Percentiles rank a stretch among this genome's conserved stretches.
Evolutionary conservation across 2,888 invertebrate genomes (phyloP).

Genomic region (Xestoiulus laeticollis): DNA sequence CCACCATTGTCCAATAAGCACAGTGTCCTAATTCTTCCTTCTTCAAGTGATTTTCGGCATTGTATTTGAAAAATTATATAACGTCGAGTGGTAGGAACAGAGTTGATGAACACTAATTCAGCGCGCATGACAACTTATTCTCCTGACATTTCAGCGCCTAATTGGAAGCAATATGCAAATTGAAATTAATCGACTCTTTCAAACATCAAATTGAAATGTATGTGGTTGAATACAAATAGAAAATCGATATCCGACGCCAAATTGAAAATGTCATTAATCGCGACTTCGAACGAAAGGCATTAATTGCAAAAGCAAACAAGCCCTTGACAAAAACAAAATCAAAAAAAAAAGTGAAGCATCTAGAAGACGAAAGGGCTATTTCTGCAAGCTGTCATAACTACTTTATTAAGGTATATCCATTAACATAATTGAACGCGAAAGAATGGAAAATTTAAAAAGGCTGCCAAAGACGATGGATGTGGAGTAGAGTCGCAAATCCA

Average conservation of each 20-base stretch:
- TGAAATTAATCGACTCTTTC: slow-evolving; percentile 20
- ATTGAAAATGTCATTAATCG: not conserved
- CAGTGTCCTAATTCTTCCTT: too few species aligned
- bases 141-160: slow-evolving; percentile 3
- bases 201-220: slow-evolving; percentile 26
- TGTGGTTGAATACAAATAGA: slow-evolving; percentile 12
- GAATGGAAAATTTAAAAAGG: not conserved
- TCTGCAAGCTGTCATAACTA: not conserved
- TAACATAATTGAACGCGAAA: slow-evolving; percentile 4
- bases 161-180: slow-evolving; percentile 4
- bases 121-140: slow-evolving; percentile 2
- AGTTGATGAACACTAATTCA: not conserved
- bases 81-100: not conserved
- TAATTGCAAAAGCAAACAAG: not conserved
- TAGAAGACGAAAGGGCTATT: not conserved
- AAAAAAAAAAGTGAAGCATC: not conserved
- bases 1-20: too few species aligned
- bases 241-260: slow-evolving; percentile 19
- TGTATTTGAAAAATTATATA: too few species aligned
- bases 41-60: too few species aligned
- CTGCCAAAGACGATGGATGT: not conserved
- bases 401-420: slow-evolving; percentile 11
- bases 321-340: not conserved
- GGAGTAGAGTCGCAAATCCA: not conserved
- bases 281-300: not conserved